Evolutionary conservation across 2,797 vertebrate genomes (phyloP).

Genomic region (Darevskia nairensis): DNA sequence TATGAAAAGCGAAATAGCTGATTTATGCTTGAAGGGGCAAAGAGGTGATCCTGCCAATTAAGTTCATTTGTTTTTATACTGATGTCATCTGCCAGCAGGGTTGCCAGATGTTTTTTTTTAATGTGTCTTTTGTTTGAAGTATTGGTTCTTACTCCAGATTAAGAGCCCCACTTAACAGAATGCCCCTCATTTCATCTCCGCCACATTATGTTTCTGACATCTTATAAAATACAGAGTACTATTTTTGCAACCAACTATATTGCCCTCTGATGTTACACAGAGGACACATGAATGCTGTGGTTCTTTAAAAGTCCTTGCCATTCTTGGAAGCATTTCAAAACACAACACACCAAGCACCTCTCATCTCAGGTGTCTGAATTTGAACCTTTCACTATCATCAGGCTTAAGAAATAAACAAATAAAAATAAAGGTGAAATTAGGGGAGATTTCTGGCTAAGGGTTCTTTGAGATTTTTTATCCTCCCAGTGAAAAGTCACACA

Average conservation of each 20-base stretch:
- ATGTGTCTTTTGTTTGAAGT: background rate
- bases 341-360: background rate
- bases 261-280: background rate
- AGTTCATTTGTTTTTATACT: background rate
- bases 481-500: background rate
- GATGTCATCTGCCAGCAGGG: background rate
- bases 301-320: background rate
- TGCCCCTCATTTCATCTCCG: background rate
- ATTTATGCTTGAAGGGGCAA: background rate
- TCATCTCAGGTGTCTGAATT: background rate
- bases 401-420: background rate
- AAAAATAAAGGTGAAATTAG: background rate
- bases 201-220: background rate
- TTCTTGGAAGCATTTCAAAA: background rate
- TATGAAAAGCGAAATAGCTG: conserved; percentile 2
- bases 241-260: background rate
- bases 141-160: background rate
- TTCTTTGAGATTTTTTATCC: background rate
- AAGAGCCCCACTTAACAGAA: background rate
- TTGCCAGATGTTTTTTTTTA: background rate
- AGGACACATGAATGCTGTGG: background rate
- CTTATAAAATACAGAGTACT: background rate
- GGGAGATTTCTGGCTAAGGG: background rate
- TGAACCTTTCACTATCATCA: background rate
- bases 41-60: background rate